These are phyloP conservation scores for Chaetorhynchus papuensis DNA, from an alignment of 2,113 vertebrate genomes.

Conservation along the genomic window DNA sequence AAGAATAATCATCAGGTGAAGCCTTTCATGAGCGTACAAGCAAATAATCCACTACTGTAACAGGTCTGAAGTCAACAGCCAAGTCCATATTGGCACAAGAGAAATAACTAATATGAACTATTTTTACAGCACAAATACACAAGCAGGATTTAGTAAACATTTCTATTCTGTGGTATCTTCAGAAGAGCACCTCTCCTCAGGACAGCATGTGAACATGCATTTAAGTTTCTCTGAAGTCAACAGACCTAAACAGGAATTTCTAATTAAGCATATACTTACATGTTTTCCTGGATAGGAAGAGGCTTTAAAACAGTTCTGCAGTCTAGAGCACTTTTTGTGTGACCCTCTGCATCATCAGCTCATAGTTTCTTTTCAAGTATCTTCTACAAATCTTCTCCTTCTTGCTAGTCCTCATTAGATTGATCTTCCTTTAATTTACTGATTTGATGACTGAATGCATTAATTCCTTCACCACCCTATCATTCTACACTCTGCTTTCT, in stretches of 20 bases:
- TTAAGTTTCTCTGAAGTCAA: background rate
- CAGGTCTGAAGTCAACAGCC: background rate
- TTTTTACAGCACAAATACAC: conserved; percentile 19
- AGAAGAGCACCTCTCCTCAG: background rate
- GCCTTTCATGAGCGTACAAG: background rate
- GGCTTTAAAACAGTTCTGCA: background rate
- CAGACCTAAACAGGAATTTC: background rate
- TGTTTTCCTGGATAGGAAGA: background rate
- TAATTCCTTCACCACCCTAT: background rate
- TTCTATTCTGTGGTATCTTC: background rate
- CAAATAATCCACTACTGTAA: background rate
- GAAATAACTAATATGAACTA: conserved; percentile 17
- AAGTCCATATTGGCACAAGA: background rate
- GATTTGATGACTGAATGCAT: background rate
- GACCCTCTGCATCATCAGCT: background rate
- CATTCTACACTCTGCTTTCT: background rate
- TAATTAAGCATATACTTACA: background rate
- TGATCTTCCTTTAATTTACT: background rate
- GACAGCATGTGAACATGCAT: background rate
- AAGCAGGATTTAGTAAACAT: background rate
- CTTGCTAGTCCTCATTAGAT: background rate
- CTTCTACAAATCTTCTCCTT: background rate
- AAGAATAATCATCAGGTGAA: background rate
- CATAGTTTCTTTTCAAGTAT: background rate
- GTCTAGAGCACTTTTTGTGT: background rate